Base-by-base conservation (phyloP, 1,140 invertebrate genomes). In the Drosophila setifemur region DNA sequence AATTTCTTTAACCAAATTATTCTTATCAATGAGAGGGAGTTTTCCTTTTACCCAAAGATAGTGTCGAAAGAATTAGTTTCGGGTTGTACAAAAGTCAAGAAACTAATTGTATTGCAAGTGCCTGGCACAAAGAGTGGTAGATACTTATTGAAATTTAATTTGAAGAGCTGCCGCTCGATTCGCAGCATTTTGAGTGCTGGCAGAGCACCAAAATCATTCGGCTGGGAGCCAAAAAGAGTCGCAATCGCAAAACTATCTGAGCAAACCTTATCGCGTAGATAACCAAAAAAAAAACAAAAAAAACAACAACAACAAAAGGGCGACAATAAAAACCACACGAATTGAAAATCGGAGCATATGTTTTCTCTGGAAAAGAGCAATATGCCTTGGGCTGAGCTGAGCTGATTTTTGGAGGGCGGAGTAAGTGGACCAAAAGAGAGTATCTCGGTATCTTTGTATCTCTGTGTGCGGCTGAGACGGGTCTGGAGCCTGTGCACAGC, bases 301-400 rank as follows among this genome's bases (percentile, higher is more conserved):
- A 60, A 21, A 52, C 33, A 5, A 37, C 14, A 37, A n/a, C n/a
- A n/a, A n/a, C n/a, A 48, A 19, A 12, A 73, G 45, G 57, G 45
- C 25, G 31, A 39, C 55, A 54, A 45, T 21, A 43, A 53, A 39
- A 66, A 48, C 43, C 50, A 74, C 43, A 31, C 25, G 25, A 44
- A 58, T 53, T 28, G 43, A 74, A 66, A 72, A 79, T 55, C 81
- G 35, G 12, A 86, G 71, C 74, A 85, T 86, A 85, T 85, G 75
- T 85, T 86, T 85, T 85, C 81, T 40, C 35, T 66, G 50, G 81
- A 85, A 85, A 74, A 57, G 55, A 64, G 50, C 69, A 60, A 67
- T 48, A 54, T 73, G 55, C n/a, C n/a, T n/a, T n/a, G n/a, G n/a
- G n/a, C n/a, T n/a, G n/a, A n/a, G n/a, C 35, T 48, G 49, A 50